These are phyloP conservation scores for Drosophila mauritiana DNA, from an alignment of 1,140 invertebrate genomes.

Conservation along the genomic window DNA sequence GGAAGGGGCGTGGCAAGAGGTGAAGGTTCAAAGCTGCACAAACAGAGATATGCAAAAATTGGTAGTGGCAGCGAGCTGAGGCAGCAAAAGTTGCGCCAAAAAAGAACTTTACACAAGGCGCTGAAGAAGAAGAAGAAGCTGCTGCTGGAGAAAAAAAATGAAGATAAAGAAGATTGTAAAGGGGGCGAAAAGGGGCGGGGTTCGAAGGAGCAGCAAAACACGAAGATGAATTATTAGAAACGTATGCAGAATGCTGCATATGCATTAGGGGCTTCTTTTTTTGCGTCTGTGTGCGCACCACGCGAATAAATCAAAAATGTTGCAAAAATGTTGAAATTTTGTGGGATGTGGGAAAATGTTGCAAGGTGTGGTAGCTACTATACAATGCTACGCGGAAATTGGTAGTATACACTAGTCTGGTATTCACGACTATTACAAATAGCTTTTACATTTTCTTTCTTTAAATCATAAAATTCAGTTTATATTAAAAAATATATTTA, in stretches of 20 bases:
- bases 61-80: constrained; percentile 71
- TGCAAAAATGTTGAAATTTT: constrained; percentile 56
- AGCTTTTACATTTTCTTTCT: not conserved
- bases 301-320: constrained; percentile 63
- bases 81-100: constrained; percentile 72
- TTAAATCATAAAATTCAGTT: too few species aligned
- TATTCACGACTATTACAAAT: not conserved
- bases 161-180: constrained; percentile 44
- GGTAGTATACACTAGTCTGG: too few species aligned
- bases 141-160: constrained; percentile 10
- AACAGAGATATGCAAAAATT: constrained; percentile 73
- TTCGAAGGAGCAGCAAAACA: constrained; percentile 52
- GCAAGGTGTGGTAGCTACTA: constrained; percentile 22
- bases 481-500: too few species aligned
- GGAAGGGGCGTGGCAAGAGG: not conserved
- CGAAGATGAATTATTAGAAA: constrained; percentile 74
- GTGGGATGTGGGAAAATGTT: constrained; percentile 8
- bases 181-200: constrained; percentile 3
- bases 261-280: constrained; percentile 41
- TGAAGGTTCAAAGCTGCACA: constrained; percentile 65
- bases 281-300: constrained; percentile 6
- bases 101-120: constrained; percentile 37
- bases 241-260: constrained; percentile 73
- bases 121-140: constrained; percentile 18
- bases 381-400: not conserved